These are phyloP conservation scores for Melopsittacus undulatus DNA, from an alignment of 2,797 vertebrate genomes.

Conservation along the genomic window DNA sequence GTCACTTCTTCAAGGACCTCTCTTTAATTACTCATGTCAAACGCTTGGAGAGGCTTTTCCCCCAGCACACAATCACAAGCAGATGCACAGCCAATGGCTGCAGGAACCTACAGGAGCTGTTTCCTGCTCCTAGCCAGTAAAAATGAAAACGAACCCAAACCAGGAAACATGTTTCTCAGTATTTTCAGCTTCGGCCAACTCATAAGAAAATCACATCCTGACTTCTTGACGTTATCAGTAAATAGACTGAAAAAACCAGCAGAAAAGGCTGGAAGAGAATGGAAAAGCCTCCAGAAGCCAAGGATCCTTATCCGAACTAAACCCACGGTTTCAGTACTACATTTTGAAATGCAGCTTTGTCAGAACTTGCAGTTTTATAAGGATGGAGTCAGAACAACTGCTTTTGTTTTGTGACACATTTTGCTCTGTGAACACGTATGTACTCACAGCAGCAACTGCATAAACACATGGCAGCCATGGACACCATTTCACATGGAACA, in stretches of 20 bases:
- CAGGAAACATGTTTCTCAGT: neutral
- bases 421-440: neutral
- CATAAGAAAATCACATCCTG: neutral
- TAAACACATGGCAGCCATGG: neutral
- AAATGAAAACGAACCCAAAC: neutral
- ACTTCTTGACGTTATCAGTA: neutral
- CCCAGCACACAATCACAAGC: neutral
- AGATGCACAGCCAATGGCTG: neutral
- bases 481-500: neutral
- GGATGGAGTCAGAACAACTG: neutral
- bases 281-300: neutral
- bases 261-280: accelerated
- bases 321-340: neutral
- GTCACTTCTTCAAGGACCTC: neutral
- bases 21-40: neutral
- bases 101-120: neutral
- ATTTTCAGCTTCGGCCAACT: neutral
- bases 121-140: neutral
- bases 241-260: neutral
- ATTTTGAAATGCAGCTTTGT: neutral
- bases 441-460: accelerated
- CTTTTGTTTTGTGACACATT: neutral
- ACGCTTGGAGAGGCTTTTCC: neutral
- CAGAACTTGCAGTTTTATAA: neutral
- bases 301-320: neutral